Evolutionary conservation across 1,140 invertebrate species (phyloP).

Genomic region (Drosophila lowei): DNA sequence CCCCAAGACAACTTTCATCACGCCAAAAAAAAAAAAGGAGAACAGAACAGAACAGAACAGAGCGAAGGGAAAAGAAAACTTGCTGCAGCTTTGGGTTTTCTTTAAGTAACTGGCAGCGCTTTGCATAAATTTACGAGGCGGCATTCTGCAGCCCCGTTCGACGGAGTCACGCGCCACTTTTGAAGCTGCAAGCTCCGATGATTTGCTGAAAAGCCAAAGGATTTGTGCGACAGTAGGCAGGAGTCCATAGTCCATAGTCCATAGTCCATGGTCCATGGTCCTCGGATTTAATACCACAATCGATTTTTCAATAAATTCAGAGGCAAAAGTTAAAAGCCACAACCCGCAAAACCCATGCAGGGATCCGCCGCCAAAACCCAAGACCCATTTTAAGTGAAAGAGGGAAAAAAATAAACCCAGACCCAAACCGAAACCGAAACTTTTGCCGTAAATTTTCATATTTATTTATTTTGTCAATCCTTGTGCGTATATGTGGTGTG

Average conservation of each 20-base stretch:
- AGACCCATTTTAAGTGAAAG: conserved; percentile 50
- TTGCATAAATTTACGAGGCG: conserved; percentile 69
- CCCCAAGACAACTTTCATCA: conserved; percentile 26
- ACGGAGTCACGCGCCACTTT: conserved; percentile 74
- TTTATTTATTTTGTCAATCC: conserved; percentile 82
- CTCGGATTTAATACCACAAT: conserved; percentile 71
- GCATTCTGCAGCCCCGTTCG: conserved; percentile 57
- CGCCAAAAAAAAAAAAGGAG: background rate
- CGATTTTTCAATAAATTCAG: conserved; percentile 80
- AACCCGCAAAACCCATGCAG: conserved; percentile 23
- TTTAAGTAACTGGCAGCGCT: conserved; percentile 77
- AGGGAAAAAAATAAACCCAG: conserved; percentile 23
- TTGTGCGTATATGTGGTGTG: conserved; percentile 33
- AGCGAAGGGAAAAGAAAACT: conserved; percentile 22
- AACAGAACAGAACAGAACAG: background rate
- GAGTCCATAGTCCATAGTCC: conserved; percentile 2
- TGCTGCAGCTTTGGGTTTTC: conserved; percentile 63
- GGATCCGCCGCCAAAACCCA: background rate
- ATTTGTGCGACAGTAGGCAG: conserved; percentile 72
- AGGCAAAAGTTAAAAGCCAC: conserved; percentile 68
- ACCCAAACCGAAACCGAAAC: conserved; percentile 27
- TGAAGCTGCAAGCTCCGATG: conserved; percentile 61
- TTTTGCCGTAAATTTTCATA: conserved; percentile 80
- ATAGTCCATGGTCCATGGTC: too few relatives aligned
- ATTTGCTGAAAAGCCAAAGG: conserved; percentile 77